Evolutionary conservation across 2,888 invertebrate genomes (phyloP).

Genomic region (Pristionchus fissidentatus): DNA sequence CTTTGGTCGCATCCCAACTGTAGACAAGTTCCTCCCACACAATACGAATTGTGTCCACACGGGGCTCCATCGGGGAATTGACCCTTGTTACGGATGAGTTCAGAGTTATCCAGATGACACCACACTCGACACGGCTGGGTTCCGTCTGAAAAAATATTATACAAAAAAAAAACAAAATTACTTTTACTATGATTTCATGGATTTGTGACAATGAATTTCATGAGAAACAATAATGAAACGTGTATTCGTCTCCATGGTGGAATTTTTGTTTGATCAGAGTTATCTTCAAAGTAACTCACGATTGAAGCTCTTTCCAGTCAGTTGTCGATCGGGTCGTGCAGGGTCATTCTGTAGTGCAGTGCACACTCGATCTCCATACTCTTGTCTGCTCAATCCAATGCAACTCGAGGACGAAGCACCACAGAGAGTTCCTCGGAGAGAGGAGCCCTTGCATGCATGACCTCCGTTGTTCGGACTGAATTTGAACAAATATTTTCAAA

Average conservation of each 20-base stretch:
- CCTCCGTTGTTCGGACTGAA: constrained; percentile 75
- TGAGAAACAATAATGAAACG: too few species aligned
- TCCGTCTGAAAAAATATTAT: constrained; percentile 62
- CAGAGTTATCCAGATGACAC: constrained; percentile 74
- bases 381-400: constrained; percentile 61
- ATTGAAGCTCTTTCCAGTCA: constrained; percentile 73
- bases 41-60: constrained; percentile 70
- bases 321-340: constrained; percentile 70
- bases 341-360: constrained; percentile 66
- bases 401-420: constrained; percentile 62
- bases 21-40: constrained; percentile 73
- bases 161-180: too few species aligned
- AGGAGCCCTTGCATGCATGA: constrained; percentile 66
- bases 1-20: constrained; percentile 47
- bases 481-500: too few species aligned
- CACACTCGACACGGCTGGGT: constrained; percentile 75
- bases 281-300: constrained; percentile 66
- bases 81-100: constrained; percentile 75
- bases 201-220: too few species aligned
- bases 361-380: constrained; percentile 71
- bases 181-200: too few species aligned
- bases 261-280: too few species aligned
- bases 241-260: too few species aligned
- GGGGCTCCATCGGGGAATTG: constrained; percentile 75
- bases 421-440: constrained; percentile 72